Evolutionary conservation across 2,113 vertebrate species (phyloP).

Genomic region (Channa maculata): DNA sequence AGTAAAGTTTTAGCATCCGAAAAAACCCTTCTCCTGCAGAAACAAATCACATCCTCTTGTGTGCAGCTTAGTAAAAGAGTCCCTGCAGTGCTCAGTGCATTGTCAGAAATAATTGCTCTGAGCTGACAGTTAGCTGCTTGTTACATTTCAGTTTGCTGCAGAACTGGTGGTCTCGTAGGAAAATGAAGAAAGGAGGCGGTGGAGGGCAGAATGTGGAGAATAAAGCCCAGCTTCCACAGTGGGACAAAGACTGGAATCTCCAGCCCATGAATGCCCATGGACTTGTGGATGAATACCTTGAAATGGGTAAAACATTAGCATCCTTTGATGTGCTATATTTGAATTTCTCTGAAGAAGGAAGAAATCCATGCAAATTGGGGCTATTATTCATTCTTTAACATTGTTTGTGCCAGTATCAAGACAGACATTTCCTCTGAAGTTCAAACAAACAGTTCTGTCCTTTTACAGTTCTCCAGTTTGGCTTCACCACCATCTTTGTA

Average conservation of each 20-base stretch:
- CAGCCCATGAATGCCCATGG: constrained; percentile 98
- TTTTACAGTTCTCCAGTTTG: constrained; percentile 94
- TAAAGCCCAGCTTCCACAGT: constrained; percentile 92
- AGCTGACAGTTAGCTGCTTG: constrained; percentile 42
- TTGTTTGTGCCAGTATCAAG: constrained; percentile 5
- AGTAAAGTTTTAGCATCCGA: constrained; percentile 39
- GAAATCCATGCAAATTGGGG: not conserved
- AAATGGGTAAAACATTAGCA: constrained; percentile 90
- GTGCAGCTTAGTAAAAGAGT: constrained; percentile 14
- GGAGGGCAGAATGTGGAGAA: constrained; percentile 86
- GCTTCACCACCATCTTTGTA: constrained; percentile 98
- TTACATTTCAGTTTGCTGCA: constrained; percentile 88
- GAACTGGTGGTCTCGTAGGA: constrained; percentile 98
- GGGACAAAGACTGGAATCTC: constrained; percentile 99
- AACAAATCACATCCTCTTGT: constrained; percentile 42
- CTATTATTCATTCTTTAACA: not conserved
- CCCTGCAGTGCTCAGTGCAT: constrained; percentile 28
- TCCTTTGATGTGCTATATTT: not conserved
- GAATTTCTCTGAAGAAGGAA: not conserved
- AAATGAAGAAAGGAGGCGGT: constrained; percentile 89
- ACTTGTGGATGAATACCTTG: constrained; percentile 96
- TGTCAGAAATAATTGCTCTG: constrained; percentile 65
- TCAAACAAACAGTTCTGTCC: constrained; percentile 15
- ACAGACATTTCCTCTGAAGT: not conserved
- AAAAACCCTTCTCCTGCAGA: constrained; percentile 40